Conservation (phyloP, 2,797 vertebrate genomes). For the Sphenopsis melanotis region DNA sequence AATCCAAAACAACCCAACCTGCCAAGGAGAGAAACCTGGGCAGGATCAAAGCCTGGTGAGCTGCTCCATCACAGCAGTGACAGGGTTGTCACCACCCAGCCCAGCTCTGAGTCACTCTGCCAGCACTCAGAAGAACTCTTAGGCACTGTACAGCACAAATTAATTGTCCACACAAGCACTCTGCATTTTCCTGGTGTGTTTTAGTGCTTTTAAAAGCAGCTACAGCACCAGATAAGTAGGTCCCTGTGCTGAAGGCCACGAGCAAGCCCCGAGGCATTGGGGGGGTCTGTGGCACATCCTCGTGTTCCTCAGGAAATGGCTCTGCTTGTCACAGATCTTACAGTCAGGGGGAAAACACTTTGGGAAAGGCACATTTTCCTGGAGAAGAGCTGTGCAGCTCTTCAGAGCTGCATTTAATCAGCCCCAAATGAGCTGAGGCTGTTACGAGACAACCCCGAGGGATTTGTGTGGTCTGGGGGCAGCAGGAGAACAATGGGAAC, state of each 20-base stretch:
- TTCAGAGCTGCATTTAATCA: background rate
- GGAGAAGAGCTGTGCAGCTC: background rate
- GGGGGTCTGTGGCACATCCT: background rate
- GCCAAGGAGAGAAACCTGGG: background rate
- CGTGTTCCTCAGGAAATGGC: background rate
- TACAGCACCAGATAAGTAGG: background rate
- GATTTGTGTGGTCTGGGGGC: background rate
- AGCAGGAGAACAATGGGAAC: background rate
- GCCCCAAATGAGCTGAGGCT: background rate
- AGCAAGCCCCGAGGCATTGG: background rate
- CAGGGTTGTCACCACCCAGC: background rate
- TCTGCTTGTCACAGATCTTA: background rate
- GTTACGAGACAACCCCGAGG: background rate
- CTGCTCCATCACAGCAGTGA: background rate
- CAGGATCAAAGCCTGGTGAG: background rate
- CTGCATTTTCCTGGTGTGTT: background rate
- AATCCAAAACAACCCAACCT: no score
- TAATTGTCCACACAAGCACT: background rate
- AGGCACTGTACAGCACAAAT: background rate
- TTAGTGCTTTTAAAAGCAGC: background rate
- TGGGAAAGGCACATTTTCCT: background rate
- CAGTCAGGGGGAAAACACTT: background rate
- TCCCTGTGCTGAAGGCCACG: background rate
- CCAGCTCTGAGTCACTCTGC: background rate
- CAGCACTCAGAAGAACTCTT: background rate